Conservation (phyloP, 2,797 vertebrate species). For the Setipinna tenuifilis region DNA sequence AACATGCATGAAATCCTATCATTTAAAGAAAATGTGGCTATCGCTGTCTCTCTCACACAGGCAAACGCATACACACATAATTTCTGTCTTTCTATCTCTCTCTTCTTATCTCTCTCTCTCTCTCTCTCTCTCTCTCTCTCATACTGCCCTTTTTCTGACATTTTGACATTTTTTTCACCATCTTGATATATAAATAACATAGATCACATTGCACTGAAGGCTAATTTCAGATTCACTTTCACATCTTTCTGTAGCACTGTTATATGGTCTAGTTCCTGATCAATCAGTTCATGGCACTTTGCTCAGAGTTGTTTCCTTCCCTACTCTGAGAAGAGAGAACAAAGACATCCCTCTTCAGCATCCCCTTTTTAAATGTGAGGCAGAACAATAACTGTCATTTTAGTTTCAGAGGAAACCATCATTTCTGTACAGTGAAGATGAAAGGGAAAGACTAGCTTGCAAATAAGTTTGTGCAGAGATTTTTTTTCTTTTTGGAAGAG, state of each 20-base stretch:
- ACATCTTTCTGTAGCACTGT: constrained; percentile 12
- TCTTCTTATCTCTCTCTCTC: background rate
- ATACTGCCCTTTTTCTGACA: background rate
- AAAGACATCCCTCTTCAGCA: background rate
- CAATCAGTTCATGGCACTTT: background rate
- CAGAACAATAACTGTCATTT: constrained; percentile 61
- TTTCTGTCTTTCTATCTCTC: background rate
- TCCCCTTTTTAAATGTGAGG: constrained; percentile 58
- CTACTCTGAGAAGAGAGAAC: constrained; percentile 32
- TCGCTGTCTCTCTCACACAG: background rate
- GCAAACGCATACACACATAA: background rate
- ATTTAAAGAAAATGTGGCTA: background rate
- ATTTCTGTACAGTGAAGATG: constrained; percentile 67
- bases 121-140: background rate
- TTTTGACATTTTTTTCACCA: background rate
- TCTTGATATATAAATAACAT: background rate
- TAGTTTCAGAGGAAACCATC: constrained; percentile 54
- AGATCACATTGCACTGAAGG: background rate
- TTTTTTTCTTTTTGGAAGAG: constrained; percentile 15
- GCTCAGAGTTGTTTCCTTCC: constrained; percentile 9
- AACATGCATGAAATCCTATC: background rate
- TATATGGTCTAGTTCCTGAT: constrained; percentile 30
- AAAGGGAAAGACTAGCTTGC: constrained; percentile 56
- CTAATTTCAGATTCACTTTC: constrained; percentile 7
- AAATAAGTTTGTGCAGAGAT: constrained; percentile 10